phyloP scores from a whole-genome alignment of 2,888 invertebrate genomes.

The Galeopsomyia nigrocyanea region DNA sequence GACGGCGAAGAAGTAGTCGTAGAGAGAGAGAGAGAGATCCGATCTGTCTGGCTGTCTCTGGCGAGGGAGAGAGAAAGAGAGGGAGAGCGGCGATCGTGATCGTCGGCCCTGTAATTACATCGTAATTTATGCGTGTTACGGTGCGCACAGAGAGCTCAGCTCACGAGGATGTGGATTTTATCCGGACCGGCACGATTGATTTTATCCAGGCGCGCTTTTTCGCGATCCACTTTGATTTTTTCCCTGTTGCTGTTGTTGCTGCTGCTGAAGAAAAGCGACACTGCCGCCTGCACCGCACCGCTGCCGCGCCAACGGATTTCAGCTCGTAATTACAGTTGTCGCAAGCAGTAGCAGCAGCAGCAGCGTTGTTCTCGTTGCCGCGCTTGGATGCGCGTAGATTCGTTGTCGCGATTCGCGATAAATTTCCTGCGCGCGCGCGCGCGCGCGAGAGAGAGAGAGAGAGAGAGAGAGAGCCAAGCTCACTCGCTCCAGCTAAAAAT shows the following conservation, averaged over 20 bases:
- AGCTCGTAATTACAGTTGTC: constrained; percentile 44
- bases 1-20: constrained; percentile 14
- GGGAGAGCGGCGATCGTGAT: constrained; percentile 60
- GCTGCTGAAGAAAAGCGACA: constrained; percentile 31
- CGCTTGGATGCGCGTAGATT: constrained; percentile 33
- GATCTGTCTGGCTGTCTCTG: constrained; percentile 60
- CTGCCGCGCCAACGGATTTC: constrained; percentile 10
- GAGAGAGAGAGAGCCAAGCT: neutral
- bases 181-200: constrained; percentile 52
- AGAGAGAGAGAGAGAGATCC: constrained; percentile 53
- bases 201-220: constrained; percentile 39
- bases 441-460: neutral
- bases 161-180: constrained; percentile 53
- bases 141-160: constrained; percentile 54
- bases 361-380: constrained; percentile 24
- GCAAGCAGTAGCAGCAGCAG: constrained; percentile 2
- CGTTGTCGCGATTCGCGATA: constrained; percentile 42
- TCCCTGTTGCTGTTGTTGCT: constrained; percentile 12
- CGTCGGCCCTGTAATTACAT: constrained; percentile 66
- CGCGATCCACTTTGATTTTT: constrained; percentile 18
- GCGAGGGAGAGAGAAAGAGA: constrained; percentile 47
- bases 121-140: constrained; percentile 67
- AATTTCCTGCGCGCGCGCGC: constrained; percentile 34
- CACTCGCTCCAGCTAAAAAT: constrained; percentile 19
- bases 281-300: constrained; percentile 11